phyloP scores from a whole-genome alignment of 2,888 invertebrate genomes.

The Acronicta psi region DNA sequence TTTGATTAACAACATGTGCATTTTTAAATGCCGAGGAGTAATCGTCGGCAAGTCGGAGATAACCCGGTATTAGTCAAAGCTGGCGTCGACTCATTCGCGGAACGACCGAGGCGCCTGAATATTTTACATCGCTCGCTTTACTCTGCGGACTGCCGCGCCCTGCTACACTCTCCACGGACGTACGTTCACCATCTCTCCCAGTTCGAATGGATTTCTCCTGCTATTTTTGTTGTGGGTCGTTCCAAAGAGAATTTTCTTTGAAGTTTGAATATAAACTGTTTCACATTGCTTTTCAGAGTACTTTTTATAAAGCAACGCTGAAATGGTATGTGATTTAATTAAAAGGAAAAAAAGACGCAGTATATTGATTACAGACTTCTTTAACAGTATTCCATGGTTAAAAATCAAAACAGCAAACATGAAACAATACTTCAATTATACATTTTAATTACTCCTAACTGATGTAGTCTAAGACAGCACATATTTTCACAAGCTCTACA shows the following conservation, averaged over 20 bases:
- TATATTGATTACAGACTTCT: no score
- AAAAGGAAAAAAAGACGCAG: no score
- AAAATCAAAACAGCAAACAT: no score
- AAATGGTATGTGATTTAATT: no score
- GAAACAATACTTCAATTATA: no score
- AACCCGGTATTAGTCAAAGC: conserved; percentile 26
- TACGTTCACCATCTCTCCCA: conserved; percentile 18
- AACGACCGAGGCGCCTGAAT: conserved; percentile 39
- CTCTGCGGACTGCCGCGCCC: not conserved
- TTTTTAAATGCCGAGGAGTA: conserved; percentile 14
- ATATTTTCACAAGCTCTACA: not conserved
- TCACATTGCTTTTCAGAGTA: not conserved
- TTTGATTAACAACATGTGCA: conserved; percentile 15
- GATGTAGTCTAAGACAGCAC: no score
- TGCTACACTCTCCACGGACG: not conserved
- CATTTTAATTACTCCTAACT: no score
- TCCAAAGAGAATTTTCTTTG: not conserved
- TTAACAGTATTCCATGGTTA: no score
- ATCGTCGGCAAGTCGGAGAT: conserved; percentile 12
- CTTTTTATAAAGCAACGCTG: no score
- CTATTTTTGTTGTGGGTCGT: not conserved
- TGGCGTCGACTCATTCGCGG: conserved; percentile 19
- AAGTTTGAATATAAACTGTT: not conserved
- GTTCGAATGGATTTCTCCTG: not conserved
- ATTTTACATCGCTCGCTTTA: conserved; percentile 39